Conservation (phyloP, 2,113 vertebrate species). For the Epinephelus cyanopodus region DNA sequence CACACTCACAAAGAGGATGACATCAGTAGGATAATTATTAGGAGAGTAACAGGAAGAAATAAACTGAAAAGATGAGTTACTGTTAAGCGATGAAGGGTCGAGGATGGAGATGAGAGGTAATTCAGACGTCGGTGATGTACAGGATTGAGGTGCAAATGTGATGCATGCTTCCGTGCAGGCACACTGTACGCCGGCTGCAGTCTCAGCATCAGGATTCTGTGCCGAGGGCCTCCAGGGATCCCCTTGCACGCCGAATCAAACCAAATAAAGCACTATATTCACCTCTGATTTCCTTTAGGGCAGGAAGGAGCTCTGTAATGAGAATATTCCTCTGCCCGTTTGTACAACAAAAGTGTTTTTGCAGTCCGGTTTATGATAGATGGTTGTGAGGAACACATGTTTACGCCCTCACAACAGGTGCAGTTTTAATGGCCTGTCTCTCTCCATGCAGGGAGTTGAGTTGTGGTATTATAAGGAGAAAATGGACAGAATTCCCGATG, state of each 20-base stretch:
- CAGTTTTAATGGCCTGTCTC: constrained; percentile 67
- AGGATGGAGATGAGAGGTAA: constrained; percentile 19
- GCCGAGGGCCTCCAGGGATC: constrained; percentile 12
- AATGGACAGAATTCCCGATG: constrained; percentile 53
- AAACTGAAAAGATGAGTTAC: neutral
- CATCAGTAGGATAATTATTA: constrained; percentile 15
- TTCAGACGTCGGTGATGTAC: constrained; percentile 46
- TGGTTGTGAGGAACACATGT: constrained; percentile 58
- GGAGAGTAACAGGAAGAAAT: neutral
- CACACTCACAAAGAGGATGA: constrained; percentile 30
- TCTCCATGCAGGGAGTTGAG: constrained; percentile 36
- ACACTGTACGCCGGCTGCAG: constrained; percentile 7
- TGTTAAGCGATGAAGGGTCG: constrained; percentile 5
- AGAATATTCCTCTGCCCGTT: constrained; percentile 27
- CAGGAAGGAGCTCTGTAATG: constrained; percentile 17
- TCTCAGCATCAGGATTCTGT: constrained; percentile 18
- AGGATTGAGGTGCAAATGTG: constrained; percentile 52
- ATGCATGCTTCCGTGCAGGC: constrained; percentile 11
- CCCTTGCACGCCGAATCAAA: constrained; percentile 37
- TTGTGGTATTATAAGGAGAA: constrained; percentile 28
- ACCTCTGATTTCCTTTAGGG: constrained; percentile 38
- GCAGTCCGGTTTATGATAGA: constrained; percentile 38
- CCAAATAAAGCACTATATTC: constrained; percentile 34
- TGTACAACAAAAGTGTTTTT: constrained; percentile 42
- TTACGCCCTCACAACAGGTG: constrained; percentile 72